Evolutionary conservation across 2,797 vertebrate species (phyloP).

Genomic region (Spinus pinus): DNA sequence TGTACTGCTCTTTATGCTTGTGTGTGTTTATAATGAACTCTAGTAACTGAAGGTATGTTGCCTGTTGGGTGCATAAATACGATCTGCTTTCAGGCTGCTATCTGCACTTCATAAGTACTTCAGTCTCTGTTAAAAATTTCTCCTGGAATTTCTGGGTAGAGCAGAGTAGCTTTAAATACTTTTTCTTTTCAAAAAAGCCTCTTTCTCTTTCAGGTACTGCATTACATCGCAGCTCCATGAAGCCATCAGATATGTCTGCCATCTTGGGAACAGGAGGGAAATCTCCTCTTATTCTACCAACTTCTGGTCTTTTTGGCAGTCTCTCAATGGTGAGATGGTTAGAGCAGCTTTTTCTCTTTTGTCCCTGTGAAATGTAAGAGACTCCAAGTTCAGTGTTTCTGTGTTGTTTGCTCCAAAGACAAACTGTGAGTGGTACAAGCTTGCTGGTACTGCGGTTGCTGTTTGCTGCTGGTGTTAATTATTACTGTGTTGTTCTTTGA

Average conservation of each 20-base stretch:
- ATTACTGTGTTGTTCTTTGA: not conserved
- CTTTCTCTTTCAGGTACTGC: constrained; percentile 70
- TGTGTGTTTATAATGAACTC: not conserved
- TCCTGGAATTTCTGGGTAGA: not conserved
- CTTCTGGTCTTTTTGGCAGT: constrained; percentile 75
- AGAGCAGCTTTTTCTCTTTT: not conserved
- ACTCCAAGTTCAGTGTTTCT: not conserved
- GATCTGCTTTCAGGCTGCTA: not conserved
- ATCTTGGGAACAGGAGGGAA: constrained; percentile 81
- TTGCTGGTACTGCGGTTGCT: not conserved
- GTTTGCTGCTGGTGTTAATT: not conserved
- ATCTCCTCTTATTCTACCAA: constrained; percentile 80
- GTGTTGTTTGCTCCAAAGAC: not conserved
- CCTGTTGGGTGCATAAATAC: not conserved
- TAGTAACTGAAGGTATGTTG: not conserved
- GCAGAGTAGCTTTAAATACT: not conserved
- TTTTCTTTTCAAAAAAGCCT: not conserved
- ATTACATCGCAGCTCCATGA: constrained; percentile 65
- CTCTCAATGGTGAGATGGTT: constrained; percentile 76
- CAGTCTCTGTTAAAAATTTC: not conserved
- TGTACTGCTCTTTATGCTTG: not conserved
- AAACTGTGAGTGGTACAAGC: not conserved
- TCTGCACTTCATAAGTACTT: not conserved
- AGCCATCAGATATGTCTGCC: constrained; percentile 82
- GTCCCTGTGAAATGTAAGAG: not conserved